These are phyloP conservation scores for Daboia siamensis DNA, from an alignment of 2,113 vertebrate species.

Conservation along the genomic window DNA sequence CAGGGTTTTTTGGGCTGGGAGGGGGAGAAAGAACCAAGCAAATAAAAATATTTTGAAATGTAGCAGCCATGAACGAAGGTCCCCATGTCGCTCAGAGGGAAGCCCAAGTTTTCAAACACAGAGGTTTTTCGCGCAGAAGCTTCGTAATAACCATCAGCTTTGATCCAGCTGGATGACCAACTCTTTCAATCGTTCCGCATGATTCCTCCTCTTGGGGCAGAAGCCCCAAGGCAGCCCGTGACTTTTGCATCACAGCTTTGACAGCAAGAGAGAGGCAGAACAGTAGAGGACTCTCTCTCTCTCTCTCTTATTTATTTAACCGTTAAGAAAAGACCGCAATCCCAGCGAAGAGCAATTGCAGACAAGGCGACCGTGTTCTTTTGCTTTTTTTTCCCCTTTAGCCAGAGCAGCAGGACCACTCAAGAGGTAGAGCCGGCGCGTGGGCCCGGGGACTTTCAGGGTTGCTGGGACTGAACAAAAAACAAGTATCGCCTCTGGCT, in stretches of 20 bases:
- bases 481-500: slow-evolving; percentile 37
- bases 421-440: neutral
- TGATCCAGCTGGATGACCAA: neutral
- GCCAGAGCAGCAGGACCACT: neutral
- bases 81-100: neutral
- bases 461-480: slow-evolving; percentile 23
- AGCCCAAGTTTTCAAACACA: slow-evolving; percentile 47
- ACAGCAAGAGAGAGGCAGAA: neutral
- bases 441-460: neutral
- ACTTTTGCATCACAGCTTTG: neutral
- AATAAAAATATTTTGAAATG: slow-evolving; percentile 50
- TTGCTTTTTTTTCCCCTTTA: neutral
- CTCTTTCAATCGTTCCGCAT: neutral
- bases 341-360: neutral
- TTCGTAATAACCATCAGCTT: neutral
- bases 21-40: slow-evolving; percentile 30
- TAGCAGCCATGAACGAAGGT: slow-evolving; percentile 24
- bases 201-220: neutral
- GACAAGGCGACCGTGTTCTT: neutral
- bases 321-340: neutral
- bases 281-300: neutral
- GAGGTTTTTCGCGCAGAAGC: neutral
- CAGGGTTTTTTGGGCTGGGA: neutral
- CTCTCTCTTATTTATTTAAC: neutral
- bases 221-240: neutral